Evolutionary conservation across 2,888 invertebrate species (phyloP), one percentile per base, ranked within the genome.

Genomic region (Dryocosmus kuriphilus): DNA sequence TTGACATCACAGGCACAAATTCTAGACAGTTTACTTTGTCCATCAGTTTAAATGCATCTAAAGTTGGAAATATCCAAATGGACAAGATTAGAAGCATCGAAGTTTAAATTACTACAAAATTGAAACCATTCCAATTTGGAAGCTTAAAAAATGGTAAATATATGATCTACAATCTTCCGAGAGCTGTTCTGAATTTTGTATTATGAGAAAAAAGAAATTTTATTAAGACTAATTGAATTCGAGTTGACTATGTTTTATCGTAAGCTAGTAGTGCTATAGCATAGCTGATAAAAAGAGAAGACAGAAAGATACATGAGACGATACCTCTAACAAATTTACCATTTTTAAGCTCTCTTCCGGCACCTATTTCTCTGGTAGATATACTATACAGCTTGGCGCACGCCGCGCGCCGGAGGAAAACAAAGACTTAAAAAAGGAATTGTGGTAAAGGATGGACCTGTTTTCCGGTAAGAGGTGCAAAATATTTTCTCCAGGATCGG

Each of bases 321-420:
- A 82, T 82, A 82, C 80, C 78, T 81, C 77, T 57, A 71, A 22
- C 11, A 79, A 83, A 83, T 79, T 78, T 78, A 75, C 80, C 75
- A 77, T 80, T 80, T 79, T 84, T 77, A 82, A 84, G 80, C 83
- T 83, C 80, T 84, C 83, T 80, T 83, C 67, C 65, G 80, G 79
- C 67, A 81, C 80, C 84, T 84, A 82, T 85, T 85, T 80, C 79
- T 76, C 79, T 71, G 46, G 76, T 32, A 79, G 80, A 84, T 80
- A 83, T n/a, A n/a, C 9, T 22, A 83, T 80, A 83, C 0, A 24
- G 5, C 24, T 71, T 62, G 41, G 73, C 74, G n/a, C 57, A 67
- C 74, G 71, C 75, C 76, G 67, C 35, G 74, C 57, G 27, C 46
- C 77, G 79, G 80, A 81, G 80, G 80, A 79, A 81, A 82, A 81